These are phyloP conservation scores for Saguinus oedipus DNA, from an alignment of 2,797 vertebrate species.

Conservation along the genomic window DNA sequence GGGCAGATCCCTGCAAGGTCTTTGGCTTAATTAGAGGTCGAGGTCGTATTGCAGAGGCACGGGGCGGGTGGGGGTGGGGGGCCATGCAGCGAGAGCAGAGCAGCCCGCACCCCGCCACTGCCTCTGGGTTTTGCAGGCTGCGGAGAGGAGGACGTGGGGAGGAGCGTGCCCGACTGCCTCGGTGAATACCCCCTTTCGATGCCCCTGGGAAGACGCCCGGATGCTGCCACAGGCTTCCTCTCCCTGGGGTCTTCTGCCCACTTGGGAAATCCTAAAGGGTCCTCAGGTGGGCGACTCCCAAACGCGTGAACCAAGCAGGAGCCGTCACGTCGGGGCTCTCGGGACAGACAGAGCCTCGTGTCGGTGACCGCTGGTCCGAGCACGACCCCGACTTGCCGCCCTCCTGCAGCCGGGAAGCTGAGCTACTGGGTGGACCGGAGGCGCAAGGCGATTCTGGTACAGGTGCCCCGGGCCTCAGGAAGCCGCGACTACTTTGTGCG, in stretches of 20 bases:
- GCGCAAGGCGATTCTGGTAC: slow-evolving; percentile 86
- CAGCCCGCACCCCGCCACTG: background rate
- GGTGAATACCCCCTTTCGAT: slow-evolving; percentile 83
- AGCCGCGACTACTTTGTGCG: slow-evolving; percentile 88
- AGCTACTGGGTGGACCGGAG: slow-evolving; percentile 84
- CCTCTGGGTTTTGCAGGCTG: slow-evolving; percentile 85
- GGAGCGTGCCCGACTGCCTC: slow-evolving; percentile 88
- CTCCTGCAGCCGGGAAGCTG: slow-evolving; percentile 86
- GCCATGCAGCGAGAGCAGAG: background rate
- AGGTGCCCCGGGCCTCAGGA: slow-evolving; percentile 84
- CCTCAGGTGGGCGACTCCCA: background rate
- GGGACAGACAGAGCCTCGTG: background rate
- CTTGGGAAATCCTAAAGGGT: background rate
- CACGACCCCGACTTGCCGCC: background rate
- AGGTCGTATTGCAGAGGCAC: background rate
- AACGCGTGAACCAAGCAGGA: background rate
- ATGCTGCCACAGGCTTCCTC: background rate
- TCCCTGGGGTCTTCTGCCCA: background rate
- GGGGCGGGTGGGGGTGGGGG: rapidly evolving
- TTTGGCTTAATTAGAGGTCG: background rate
- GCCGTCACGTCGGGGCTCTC: background rate
- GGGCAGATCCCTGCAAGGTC: background rate
- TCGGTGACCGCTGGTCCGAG: background rate
- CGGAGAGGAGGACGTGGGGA: slow-evolving; percentile 85
- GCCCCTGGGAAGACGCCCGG: background rate